phyloP scores from a whole-genome alignment of 2,888 invertebrate genomes.

The Perithous albicinctus region DNA sequence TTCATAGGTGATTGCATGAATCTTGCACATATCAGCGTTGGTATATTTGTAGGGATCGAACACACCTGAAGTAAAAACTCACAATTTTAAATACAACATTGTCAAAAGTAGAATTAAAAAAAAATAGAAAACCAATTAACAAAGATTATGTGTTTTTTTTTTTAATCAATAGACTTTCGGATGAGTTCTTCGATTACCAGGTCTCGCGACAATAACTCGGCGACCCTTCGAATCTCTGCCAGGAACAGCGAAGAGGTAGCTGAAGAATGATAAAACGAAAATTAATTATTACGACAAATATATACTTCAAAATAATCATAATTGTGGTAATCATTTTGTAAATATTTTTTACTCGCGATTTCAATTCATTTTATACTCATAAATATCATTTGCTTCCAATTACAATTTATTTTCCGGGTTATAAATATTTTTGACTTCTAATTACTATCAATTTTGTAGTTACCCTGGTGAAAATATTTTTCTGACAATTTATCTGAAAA shows the following conservation, averaged over 20 bases:
- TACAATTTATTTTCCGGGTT: too few relatives aligned
- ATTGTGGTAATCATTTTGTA: not conserved
- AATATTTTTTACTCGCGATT: too few relatives aligned
- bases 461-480: too few relatives aligned
- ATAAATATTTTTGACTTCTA: too few relatives aligned
- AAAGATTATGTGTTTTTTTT: slow-evolving; percentile 47
- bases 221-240: slow-evolving; percentile 91
- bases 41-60: slow-evolving; percentile 92
- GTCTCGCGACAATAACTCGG: slow-evolving; percentile 91
- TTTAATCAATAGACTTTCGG: slow-evolving; percentile 25
- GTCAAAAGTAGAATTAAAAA: not conserved
- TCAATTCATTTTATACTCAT: not conserved
- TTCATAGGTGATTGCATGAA: slow-evolving; percentile 92
- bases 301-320: not conserved
- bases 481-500: too few relatives aligned
- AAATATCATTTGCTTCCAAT: too few relatives aligned
- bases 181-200: slow-evolving; percentile 86
- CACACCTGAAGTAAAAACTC: slow-evolving; percentile 86
- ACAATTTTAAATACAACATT: slow-evolving; percentile 17
- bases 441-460: too few relatives aligned
- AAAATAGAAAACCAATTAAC: slow-evolving; percentile 20
- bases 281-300: not conserved
- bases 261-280: slow-evolving; percentile 81
- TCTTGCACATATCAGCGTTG: slow-evolving; percentile 91
- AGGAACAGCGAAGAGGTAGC: slow-evolving; percentile 92